Conservation (phyloP, 2,113 vertebrate species). For the Dasypus novemcinctus region DNA sequence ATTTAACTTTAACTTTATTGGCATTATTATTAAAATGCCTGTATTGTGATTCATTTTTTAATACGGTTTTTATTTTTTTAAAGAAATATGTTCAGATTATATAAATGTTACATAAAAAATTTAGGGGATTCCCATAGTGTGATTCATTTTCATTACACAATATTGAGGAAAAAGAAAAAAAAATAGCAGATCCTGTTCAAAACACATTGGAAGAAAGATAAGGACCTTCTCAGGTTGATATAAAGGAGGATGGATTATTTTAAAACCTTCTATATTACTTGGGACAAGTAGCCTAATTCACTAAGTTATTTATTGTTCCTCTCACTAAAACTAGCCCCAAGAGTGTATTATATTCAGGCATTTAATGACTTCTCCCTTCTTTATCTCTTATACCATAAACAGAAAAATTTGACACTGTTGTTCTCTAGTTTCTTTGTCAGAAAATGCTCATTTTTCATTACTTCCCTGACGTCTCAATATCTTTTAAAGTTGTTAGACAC, state of each 20-base stretch:
- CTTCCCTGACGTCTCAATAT: constrained; percentile 49
- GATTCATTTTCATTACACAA: not conserved
- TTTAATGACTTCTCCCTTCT: constrained; percentile 55
- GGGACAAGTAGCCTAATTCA: constrained; percentile 32
- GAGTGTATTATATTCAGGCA: constrained; percentile 12
- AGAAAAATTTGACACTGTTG: constrained; percentile 34
- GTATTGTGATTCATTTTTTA: not conserved
- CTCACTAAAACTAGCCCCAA: constrained; percentile 14
- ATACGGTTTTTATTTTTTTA: no score
- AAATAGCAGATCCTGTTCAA: not conserved
- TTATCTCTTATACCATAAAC: not conserved
- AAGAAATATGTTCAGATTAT: no score
- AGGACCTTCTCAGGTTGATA: not conserved
- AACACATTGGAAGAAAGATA: not conserved
- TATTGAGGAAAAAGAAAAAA: not conserved
- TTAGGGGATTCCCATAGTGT: not conserved
- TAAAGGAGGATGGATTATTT: constrained; percentile 15
- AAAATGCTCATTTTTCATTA: constrained; percentile 16
- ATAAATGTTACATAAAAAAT: no score
- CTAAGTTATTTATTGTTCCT: constrained; percentile 55
- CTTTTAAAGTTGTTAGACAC: constrained; percentile 37
- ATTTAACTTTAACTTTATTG: not conserved
- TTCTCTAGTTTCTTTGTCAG: constrained; percentile 46
- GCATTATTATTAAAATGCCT: not conserved
- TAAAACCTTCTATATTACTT: constrained; percentile 50